Evolutionary conservation across 2,888 invertebrate genomes (phyloP), one percentile per base, ranked within the genome.

Genomic region (Diloba caeruleocephala): DNA sequence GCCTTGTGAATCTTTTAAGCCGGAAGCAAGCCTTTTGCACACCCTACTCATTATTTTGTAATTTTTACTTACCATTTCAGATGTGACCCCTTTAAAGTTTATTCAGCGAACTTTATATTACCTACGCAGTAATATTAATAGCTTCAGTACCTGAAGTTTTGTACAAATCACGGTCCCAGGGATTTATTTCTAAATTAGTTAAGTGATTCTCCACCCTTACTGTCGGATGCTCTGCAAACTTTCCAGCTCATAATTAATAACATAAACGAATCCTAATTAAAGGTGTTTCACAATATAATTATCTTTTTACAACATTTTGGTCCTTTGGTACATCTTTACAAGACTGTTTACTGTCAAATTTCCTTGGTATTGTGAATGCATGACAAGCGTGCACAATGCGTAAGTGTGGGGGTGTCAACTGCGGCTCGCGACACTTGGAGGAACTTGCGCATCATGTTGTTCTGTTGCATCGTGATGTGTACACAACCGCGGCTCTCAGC

Each of bases 181-280:
- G 12, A 3, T 37, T 8, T 26, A 32, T 38, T 45, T 45, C 29
- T 39, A 34, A 29, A 41, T 55, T 4, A 48, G 21, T 23, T 12
- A 38, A 31, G 8, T 31, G 21, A n/a, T 41, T 13, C 23, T 19
- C 15, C 10, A 13, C 12, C 28, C n/a, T n/a, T n/a, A n/a, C n/a
- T n/a, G 29, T 34, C n/a, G 17, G 21, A 19, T 12, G 9, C 14
- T 7, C 19, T 26, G 14, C 25, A 13, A 38, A 53, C 46, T 33
- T 49, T 28, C n/a, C 13, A n/a, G 2, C 10, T 53, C 23, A 42
- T 61, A 51, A 53, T 49, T 65, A 45, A 51, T 17, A 31, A 36
- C 14, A 17, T 31, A 36, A 33, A 52, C 13, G 15, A 13, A 21
- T 15, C 6, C 28, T 44, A 44, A 61, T 65, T 38, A 53, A 43